phyloP scores from a whole-genome alignment of 37 sponge, comb jelly and placozoan species.

The Trichoplax adhaerens region DNA sequence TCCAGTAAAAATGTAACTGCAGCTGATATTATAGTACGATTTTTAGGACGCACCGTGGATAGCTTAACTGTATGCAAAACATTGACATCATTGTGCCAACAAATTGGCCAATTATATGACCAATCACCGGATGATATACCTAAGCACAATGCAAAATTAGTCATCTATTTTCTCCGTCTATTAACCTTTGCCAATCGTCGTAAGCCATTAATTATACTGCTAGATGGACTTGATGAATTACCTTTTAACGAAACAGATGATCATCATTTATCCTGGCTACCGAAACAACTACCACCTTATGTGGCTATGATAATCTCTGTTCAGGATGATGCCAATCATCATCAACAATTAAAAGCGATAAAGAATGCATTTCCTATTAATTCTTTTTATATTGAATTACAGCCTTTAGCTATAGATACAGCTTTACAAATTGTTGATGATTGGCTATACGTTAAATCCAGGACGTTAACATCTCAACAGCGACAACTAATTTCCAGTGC shows the following conservation, averaged over 20 bases:
- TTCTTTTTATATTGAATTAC: slow-evolving; percentile 15
- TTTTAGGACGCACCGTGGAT: no score
- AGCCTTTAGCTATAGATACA: slow-evolving; percentile 15
- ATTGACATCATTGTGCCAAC: no score
- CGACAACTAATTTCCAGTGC: slow-evolving; percentile 9
- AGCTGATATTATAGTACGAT: no score
- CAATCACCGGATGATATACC: no score
- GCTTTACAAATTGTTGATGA: slow-evolving; percentile 24
- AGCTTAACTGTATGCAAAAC: no score
- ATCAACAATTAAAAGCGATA: slow-evolving; percentile 27
- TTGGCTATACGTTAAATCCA: slow-evolving; percentile 6
- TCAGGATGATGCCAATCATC: slow-evolving; percentile 19
- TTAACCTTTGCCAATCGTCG: no score
- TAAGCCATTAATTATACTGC: no score
- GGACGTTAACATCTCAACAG: slow-evolving; percentile 26
- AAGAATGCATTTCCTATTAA: slow-evolving; percentile 18
- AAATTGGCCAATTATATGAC: no score
- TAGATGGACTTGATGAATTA: no score
- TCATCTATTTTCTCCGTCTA: no score
- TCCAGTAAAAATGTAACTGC: no score
- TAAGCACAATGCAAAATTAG: no score
- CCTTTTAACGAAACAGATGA: slow-evolving; percentile 24
- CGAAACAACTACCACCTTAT: slow-evolving; percentile 24
- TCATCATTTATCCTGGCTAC: slow-evolving; percentile 41
- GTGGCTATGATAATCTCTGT: slow-evolving; percentile 49